These are phyloP conservation scores for Liposcelis brunnea DNA, from an alignment of 2,888 invertebrate species.

Conservation along the genomic window DNA sequence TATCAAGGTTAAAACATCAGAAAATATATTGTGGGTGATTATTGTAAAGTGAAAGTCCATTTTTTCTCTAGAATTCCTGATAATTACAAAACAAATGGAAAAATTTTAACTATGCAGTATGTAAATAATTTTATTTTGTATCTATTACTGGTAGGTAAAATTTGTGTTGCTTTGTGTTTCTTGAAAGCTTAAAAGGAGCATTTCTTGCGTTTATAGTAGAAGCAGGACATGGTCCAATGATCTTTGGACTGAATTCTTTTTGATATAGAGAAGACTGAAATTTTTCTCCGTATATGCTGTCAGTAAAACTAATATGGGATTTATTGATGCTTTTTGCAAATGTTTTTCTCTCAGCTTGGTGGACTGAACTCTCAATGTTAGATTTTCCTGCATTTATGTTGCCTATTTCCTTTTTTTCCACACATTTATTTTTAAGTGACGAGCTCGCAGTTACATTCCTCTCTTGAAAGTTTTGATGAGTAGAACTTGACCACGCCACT, in stretches of 20 bases:
- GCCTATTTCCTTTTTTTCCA: conserved; percentile 39
- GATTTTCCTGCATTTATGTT: conserved; percentile 28
- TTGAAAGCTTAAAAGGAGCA: conserved; percentile 68
- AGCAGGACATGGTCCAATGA: conserved; percentile 64
- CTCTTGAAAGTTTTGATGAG: no score
- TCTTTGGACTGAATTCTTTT: conserved; percentile 53
- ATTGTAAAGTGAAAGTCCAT: no score
- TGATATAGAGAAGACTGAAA: conserved; percentile 45
- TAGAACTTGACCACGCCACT: background rate
- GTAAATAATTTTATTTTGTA: conserved; percentile 5
- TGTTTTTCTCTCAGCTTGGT: conserved; percentile 39
- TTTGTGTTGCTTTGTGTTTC: conserved; percentile 70
- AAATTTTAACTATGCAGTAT: no score
- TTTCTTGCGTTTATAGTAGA: no score
- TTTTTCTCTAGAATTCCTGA: no score
- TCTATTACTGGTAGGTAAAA: conserved; percentile 53
- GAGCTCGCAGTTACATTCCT: no score
- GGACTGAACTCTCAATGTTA: no score
- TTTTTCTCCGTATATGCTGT: conserved; percentile 24
- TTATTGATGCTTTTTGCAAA: no score
- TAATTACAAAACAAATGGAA: no score
- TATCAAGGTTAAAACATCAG: no score
- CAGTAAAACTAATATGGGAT: conserved; percentile 62
- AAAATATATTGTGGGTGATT: no score
- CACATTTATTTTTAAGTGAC: conserved; percentile 57